phyloP scores from a whole-genome alignment of 2,113 vertebrate genomes.

The Mormyrus iriodes region DNA sequence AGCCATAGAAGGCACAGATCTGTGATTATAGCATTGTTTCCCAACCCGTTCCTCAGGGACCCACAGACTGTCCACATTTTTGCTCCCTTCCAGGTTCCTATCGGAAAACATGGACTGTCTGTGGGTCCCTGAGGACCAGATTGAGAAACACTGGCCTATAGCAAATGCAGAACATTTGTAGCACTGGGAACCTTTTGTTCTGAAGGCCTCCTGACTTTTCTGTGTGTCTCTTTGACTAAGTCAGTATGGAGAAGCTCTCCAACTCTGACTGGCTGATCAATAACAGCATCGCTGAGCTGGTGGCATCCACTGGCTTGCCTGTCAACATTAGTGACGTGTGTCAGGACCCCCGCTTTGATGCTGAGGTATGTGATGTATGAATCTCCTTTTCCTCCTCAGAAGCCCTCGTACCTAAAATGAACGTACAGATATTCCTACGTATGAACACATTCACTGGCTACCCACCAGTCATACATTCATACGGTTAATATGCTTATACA shows the following conservation, averaged over 20 bases:
- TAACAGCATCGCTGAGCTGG: slow-evolving; percentile 93
- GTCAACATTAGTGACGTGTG: slow-evolving; percentile 73
- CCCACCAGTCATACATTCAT: background rate
- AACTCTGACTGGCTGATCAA: slow-evolving; percentile 97
- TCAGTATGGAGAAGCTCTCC: slow-evolving; percentile 88
- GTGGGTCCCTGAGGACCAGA: background rate
- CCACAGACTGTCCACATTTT: background rate
- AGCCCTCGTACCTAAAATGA: background rate
- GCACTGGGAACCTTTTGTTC: background rate
- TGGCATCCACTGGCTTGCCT: slow-evolving; percentile 87
- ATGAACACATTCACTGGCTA: background rate
- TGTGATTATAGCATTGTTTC: background rate
- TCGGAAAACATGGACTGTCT: background rate
- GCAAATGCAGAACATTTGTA: background rate
- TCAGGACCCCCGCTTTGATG: slow-evolving; percentile 75
- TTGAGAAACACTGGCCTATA: background rate
- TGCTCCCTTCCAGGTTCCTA: background rate
- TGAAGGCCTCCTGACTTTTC: slow-evolving; percentile 23
- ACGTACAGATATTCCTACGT: background rate
- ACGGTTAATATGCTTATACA: background rate
- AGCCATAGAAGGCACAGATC: background rate
- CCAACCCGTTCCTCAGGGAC: background rate
- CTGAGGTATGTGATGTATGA: slow-evolving; percentile 53
- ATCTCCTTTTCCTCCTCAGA: background rate
- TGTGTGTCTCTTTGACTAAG: slow-evolving; percentile 58